Evolutionary conservation across 1,140 invertebrate species (phyloP), one percentile per base, ranked within the genome.

Genomic region (Lucilia cuprina): DNA sequence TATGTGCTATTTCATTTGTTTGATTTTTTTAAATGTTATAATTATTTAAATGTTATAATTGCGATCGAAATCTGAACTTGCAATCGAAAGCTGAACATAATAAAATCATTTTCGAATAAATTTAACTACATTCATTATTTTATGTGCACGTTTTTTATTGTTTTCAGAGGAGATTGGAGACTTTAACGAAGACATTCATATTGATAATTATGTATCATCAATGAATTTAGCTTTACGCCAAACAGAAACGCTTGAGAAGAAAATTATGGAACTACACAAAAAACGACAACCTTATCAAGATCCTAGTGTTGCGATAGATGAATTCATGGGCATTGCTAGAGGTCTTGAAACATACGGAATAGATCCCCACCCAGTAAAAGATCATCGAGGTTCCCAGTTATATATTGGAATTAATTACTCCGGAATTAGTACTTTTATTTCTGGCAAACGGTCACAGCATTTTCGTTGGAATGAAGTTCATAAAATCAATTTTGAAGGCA

Each of bases 301-400:
- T 83, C 85, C 87, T 0, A 85, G 85, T 4, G 83, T 87, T 2
- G 88, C 87, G 0, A 88, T 89, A 86, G 87, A 91, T 82, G 90
- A 91, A 82, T 91, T 91, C 84, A 86, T 91, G 84, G 86, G 88
- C 25, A 91, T 91, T 82, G 97, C 98, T 21, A 95, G 96, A 47
- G 94, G 95, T 83, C 92, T 99, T 55, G 98, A 99, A 88, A 99
- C 98, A 0, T 99, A 99, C 90, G 98, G 98, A 14, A 96, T 99
- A 41, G 98, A 99, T 93, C 98, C 98, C 2, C 97, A 99, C 93
- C 96, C 97, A 82, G 98, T 99, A n/a, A 99, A 99, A 94, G 97
- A 91, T 83, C 89, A 91, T 84, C 87, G 89, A 2, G 89, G 89
- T 13, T 96, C 95, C 86, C 97, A 98, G 89, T 92, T 99, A 14